Conservation (phyloP, 2,113 vertebrate species). For the Muscicapa adusta region DNA sequence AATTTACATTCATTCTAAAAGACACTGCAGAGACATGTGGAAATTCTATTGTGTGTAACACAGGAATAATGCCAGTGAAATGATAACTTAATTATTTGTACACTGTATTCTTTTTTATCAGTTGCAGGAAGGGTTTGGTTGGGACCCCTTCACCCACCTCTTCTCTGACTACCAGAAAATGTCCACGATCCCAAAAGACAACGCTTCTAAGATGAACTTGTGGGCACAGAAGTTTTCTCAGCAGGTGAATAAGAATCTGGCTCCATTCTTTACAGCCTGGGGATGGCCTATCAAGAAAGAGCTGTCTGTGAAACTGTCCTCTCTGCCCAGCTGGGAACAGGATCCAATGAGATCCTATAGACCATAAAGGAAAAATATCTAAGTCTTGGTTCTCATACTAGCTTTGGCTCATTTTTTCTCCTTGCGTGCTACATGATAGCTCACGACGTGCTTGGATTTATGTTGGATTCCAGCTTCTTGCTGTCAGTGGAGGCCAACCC, state of each 20-base stretch:
- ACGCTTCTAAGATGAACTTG: constrained; percentile 73
- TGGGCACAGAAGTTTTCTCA: constrained; percentile 76
- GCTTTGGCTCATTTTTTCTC: not conserved
- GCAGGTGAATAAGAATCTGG: constrained; percentile 74
- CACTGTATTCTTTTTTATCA: constrained; percentile 12
- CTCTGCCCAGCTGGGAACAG: constrained; percentile 73
- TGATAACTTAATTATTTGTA: not conserved
- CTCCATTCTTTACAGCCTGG: constrained; percentile 76
- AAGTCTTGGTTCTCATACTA: not conserved
- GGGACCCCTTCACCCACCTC: constrained; percentile 72
- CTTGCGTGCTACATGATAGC: not conserved
- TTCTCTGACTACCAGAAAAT: constrained; percentile 74
- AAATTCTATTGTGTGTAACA: not conserved
- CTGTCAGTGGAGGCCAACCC: not conserved
- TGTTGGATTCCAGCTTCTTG: not conserved
- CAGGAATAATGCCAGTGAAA: not conserved
- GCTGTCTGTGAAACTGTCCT: constrained; percentile 62
- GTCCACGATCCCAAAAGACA: constrained; percentile 53
- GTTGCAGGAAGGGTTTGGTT: constrained; percentile 79
- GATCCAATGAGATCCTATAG: constrained; percentile 71
- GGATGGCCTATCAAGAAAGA: constrained; percentile 77
- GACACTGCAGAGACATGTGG: not conserved
- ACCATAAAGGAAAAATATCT: constrained; percentile 46
- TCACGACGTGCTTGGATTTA: not conserved
- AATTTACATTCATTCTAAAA: not conserved